phyloP scores from a whole-genome alignment of 2,797 vertebrate genomes.

The Mormyrus proboscirostris region DNA sequence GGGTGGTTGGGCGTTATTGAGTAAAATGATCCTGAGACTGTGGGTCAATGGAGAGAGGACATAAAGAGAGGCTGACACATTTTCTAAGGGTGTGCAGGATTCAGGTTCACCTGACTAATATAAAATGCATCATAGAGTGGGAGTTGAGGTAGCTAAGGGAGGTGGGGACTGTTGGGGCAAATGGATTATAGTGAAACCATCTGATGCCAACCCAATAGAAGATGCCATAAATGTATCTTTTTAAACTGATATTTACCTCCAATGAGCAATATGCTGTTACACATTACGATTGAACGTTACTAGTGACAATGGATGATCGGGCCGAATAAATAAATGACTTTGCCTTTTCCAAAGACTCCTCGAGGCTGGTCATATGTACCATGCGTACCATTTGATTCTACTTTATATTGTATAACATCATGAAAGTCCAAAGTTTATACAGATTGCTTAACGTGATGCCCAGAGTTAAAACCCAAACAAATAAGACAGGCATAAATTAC shows the following conservation, averaged over 20 bases:
- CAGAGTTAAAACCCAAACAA: neutral
- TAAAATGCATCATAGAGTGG: neutral
- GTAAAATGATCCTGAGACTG: conserved; percentile 41
- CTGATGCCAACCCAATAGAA: neutral
- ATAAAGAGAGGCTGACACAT: neutral
- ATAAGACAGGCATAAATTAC: neutral
- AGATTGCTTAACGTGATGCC: neutral
- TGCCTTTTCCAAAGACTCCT: neutral
- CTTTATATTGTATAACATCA: neutral
- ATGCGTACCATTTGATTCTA: neutral
- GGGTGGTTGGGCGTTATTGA: no score
- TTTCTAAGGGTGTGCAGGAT: neutral
- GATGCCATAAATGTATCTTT: neutral
- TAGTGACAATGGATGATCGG: neutral
- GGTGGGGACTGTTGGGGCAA: neutral
- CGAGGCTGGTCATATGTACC: neutral
- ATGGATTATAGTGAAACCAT: neutral
- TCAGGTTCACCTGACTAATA: neutral
- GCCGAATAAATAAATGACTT: neutral
- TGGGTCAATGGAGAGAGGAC: conserved; percentile 22
- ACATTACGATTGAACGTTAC: neutral
- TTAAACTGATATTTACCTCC: neutral
- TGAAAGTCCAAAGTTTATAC: neutral
- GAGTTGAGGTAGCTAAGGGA: neutral
- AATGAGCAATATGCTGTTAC: neutral